Evolutionary conservation across 1,140 invertebrate species (phyloP), one percentile per base, ranked within the genome.

Genomic region (Zaprionus kolodkinae): DNA sequence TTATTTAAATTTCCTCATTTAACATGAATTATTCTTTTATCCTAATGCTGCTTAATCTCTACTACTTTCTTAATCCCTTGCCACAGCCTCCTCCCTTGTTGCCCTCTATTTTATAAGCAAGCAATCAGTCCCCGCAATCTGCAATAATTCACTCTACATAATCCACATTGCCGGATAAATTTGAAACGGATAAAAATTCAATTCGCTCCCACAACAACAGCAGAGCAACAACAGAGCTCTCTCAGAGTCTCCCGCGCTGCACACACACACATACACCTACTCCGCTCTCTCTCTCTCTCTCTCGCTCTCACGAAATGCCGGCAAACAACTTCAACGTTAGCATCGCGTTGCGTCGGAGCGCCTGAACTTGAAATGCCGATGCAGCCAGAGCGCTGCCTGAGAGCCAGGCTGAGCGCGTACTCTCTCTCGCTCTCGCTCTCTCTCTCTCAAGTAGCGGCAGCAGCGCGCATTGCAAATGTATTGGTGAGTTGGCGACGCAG

Each of bases 361-460:
- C 52, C 68, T 87, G 84, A 87, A 87, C 80, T 87, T 89, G 84
- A 87, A 87, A 87, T 88, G 78, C 84, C 78, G 73, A 89, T 88
- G 78, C 84, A 88, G 66, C 13, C 40, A 15, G n/a, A 45, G 40
- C 21, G 57, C 27, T 2, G 63, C 59, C 56, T 17, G 75, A 60
- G 80, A 66, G 76, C 15, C 6, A 27, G 54, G 57, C 55, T 48
- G 65, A 25, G 25, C 68, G 57, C 57, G 33, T 50, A 64, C 72
- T 72, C 73, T 77, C 77, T 40, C 21, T 77, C 77, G 35, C 61
- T 62, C 50, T 30, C 27, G n/a, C 73, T 77, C 77, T 40, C 21
- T 77, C 77, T 40, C 61, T 62, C 50, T 30, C 27, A 30, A 3
- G 27, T 30, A 40, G 17, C 62, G 43, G 17, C 45, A 15, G 3